Evolutionary conservation across 2,797 vertebrate species (phyloP).

Genomic region (Macropus fuliginosus): DNA sequence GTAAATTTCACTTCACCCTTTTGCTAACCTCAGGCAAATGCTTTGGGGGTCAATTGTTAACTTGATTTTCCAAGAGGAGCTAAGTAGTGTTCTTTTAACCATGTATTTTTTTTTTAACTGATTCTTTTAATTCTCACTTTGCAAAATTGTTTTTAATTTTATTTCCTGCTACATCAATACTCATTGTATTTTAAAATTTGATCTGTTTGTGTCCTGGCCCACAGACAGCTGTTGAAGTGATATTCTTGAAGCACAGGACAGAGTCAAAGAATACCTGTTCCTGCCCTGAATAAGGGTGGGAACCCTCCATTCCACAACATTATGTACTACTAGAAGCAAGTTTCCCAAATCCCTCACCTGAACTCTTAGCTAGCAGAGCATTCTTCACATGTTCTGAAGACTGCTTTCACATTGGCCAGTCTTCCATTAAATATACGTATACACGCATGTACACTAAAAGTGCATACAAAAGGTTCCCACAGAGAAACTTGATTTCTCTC

Average conservation of each 20-base stretch:
- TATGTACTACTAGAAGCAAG: background rate
- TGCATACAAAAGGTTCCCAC: too few species aligned
- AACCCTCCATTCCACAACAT: background rate
- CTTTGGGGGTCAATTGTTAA: background rate
- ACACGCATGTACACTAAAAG: too few species aligned
- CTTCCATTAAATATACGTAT: background rate
- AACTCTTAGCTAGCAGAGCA: background rate
- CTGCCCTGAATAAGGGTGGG: background rate
- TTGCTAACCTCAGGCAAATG: background rate
- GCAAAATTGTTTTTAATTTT: background rate
- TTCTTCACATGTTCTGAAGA: too few species aligned
- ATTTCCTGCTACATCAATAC: background rate
- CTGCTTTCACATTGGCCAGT: background rate
- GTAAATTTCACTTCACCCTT: background rate
- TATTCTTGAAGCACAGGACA: background rate
- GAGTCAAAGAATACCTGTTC: background rate
- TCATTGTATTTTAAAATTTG: background rate
- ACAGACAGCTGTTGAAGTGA: background rate
- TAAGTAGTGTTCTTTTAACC: background rate
- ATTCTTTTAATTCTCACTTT: background rate
- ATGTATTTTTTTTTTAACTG: background rate
- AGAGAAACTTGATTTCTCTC: too few species aligned
- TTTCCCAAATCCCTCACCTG: background rate
- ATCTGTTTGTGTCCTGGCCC: background rate
- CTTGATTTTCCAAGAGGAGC: background rate